Evolutionary conservation across 2,113 vertebrate genomes (phyloP).

Genomic region (Oreochromis spilurus): DNA sequence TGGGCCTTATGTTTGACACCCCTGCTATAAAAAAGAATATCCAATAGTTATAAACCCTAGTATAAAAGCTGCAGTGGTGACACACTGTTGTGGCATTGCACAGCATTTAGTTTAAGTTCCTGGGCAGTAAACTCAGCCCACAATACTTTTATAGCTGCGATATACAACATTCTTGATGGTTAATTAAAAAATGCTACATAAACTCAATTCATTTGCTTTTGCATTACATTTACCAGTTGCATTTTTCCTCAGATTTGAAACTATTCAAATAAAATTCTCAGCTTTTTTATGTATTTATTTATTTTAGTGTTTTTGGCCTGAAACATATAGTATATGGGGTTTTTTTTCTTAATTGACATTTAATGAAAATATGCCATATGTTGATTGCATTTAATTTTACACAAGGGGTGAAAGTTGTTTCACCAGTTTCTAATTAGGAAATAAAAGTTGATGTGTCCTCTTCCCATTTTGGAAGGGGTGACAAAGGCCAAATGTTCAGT

Average conservation of each 20-base stretch:
- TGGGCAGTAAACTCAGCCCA: not conserved
- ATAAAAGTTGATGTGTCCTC: not conserved
- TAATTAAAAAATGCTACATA: not conserved
- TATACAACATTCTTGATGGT: not conserved
- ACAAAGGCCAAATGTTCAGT: not conserved
- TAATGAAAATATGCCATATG: not conserved
- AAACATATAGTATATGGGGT: not conserved
- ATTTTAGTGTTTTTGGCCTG: not conserved
- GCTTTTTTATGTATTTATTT: not conserved
- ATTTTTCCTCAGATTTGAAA: not conserved
- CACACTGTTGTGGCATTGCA: not conserved
- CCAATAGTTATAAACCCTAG: accelerated
- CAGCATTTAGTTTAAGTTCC: not conserved
- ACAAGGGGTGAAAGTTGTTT: not conserved
- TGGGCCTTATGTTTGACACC: not conserved
- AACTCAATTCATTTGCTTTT: not conserved
- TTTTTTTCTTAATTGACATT: not conserved
- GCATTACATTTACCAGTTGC: not conserved
- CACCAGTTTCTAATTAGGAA: not conserved
- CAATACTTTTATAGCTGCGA: not conserved
- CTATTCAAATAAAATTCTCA: not conserved
- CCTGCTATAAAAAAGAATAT: not conserved
- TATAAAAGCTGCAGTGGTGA: not conserved
- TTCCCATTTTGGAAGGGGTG: not conserved
- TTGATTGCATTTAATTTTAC: not conserved